Evolutionary conservation across 1,140 invertebrate species (phyloP).

Genomic region (Ceratoteleas bidentatus): DNA sequence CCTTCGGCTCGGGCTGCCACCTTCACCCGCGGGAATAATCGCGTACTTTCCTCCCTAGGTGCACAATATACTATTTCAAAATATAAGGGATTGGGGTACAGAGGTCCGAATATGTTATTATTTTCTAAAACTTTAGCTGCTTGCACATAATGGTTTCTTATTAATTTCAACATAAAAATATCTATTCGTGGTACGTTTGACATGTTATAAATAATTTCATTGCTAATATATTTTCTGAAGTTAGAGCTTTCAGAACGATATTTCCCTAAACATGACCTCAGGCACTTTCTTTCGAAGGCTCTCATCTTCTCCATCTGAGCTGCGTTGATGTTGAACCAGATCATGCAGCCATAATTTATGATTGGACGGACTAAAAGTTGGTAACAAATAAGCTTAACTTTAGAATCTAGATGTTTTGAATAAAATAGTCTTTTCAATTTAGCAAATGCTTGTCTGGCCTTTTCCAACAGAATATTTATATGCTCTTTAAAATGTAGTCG

Average conservation of each 20-base stretch:
- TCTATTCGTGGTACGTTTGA: constrained; percentile 62
- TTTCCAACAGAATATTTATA: constrained; percentile 34
- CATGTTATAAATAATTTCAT: constrained; percentile 45
- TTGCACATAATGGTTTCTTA: constrained; percentile 21
- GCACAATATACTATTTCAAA: too few relatives aligned
- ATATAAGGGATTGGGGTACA: too few relatives aligned
- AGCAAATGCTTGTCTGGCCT: constrained; percentile 56
- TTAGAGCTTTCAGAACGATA: constrained; percentile 37
- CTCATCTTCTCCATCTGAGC: constrained; percentile 57
- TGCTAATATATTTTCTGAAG: constrained; percentile 33
- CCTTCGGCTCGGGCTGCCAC: too few relatives aligned
- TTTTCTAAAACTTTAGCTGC: constrained; percentile 6
- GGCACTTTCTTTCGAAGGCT: constrained; percentile 53
- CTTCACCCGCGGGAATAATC: too few relatives aligned
- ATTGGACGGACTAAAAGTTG: constrained; percentile 56
- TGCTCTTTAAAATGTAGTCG: constrained; percentile 40
- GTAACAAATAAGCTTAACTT: constrained; percentile 64
- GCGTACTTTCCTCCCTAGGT: too few relatives aligned
- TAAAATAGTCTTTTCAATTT: constrained; percentile 45
- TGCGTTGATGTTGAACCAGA: constrained; percentile 60
- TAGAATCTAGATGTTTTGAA: constrained; percentile 28
- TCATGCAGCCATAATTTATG: constrained; percentile 51
- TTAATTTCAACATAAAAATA: constrained; percentile 60
- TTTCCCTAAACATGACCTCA: constrained; percentile 50
- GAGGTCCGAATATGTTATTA: neutral